These are phyloP conservation scores for Campodea augens DNA, from an alignment of 1,140 invertebrate species.

Conservation along the genomic window DNA sequence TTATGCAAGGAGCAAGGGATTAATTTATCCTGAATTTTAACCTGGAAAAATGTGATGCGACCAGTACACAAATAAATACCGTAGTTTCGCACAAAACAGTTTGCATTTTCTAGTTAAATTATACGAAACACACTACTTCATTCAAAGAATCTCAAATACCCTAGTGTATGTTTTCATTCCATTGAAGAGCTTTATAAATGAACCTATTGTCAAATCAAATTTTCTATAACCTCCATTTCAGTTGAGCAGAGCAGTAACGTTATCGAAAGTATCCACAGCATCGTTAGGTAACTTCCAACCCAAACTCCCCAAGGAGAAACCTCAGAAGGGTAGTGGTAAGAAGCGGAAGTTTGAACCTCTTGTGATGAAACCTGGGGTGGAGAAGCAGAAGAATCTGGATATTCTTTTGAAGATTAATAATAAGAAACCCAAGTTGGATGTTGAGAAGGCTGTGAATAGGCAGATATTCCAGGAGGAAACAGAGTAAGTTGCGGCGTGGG, in stretches of 20 bases:
- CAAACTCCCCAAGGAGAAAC: conserved; percentile 60
- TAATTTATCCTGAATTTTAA: too few relatives aligned
- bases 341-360: conserved; percentile 35
- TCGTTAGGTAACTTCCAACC: conserved; percentile 83
- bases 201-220: too few relatives aligned
- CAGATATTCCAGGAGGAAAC: conserved; percentile 37
- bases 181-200: too few relatives aligned
- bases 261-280: conserved; percentile 75
- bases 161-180: too few relatives aligned
- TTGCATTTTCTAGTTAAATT: too few relatives aligned
- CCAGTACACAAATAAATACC: too few relatives aligned
- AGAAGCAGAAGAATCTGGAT: conserved; percentile 49
- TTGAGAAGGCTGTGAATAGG: conserved; percentile 50
- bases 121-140: too few relatives aligned
- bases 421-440: conserved; percentile 55
- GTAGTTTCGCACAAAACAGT: too few relatives aligned
- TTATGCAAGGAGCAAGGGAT: too few relatives aligned
- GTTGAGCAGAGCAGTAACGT: conserved; percentile 49
- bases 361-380: conserved; percentile 33
- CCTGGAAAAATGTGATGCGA: too few relatives aligned
- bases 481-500: conserved; percentile 30
- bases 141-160: too few relatives aligned
- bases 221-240: conserved; percentile 31
- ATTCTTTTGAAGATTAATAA: conserved; percentile 50
- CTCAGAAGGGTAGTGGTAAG: conserved; percentile 27